These are phyloP conservation scores for Odontomyia ornata DNA, from an alignment of 2,888 invertebrate genomes.

Conservation along the genomic window DNA sequence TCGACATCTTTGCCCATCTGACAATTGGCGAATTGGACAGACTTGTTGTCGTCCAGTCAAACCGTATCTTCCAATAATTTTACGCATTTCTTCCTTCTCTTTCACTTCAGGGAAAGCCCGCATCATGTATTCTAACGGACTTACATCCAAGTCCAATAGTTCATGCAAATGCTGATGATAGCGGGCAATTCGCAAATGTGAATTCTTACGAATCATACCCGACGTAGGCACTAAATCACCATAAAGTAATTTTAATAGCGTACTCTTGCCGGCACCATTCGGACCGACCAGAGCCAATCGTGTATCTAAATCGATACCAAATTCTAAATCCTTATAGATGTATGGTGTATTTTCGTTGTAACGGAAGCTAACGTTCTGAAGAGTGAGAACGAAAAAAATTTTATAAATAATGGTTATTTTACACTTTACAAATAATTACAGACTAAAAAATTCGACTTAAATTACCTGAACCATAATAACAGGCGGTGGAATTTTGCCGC, in stretches of 20 bases:
- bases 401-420: conserved; percentile 47
- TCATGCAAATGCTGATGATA: conserved; percentile 99
- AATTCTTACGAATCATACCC: conserved; percentile 98
- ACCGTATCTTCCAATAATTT: conserved; percentile 98
- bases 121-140: conserved; percentile 99
- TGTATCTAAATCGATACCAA: conserved; percentile 98
- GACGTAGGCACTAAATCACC: conserved; percentile 94
- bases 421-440: no score
- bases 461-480: conserved; percentile 96
- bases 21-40: conserved; percentile 69
- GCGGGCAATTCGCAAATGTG: conserved; percentile 95
- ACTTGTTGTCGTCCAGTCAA: conserved; percentile 96
- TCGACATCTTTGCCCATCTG: conserved; percentile 97
- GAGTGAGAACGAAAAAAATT: conserved; percentile 49
- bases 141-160: conserved; percentile 90
- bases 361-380: conserved; percentile 91
- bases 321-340: conserved; percentile 97
- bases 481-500: conserved; percentile 97
- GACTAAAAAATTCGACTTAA: conserved; percentile 25
- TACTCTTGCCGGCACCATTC: conserved; percentile 99
- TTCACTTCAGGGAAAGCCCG: conserved; percentile 95
- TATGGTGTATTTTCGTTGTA: conserved; percentile 86
- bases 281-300: conserved; percentile 94
- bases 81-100: conserved; percentile 98
- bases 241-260: conserved; percentile 92